Evolutionary conservation across 2,113 vertebrate species (phyloP), one percentile per base, ranked within the genome.

Genomic region (Mellivora capensis): DNA sequence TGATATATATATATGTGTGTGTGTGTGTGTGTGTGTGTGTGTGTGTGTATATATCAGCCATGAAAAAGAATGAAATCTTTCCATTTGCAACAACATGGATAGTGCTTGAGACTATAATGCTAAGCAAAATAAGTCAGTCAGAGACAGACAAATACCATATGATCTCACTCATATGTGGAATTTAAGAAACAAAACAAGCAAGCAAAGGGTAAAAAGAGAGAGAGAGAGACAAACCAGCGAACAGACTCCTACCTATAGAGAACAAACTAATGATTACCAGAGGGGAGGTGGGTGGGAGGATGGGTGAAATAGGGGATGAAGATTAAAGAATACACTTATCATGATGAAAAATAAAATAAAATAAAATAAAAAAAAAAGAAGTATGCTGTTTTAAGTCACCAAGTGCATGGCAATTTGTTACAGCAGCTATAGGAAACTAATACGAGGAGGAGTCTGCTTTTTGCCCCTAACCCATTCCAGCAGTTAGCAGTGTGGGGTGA

Each of bases 11-110:
- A 34, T 34, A 34, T 64, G 8, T 62, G 11, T 62, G 4, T 62
- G 4, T 29, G 0, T 62, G 13, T 62, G 8, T 62, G 2, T 62
- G 4, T 14, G 2, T 31, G 0, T 62, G 4, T 29, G 4, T 12
- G 0, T 25, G 9, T 59, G 0, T 59, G 25, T 59, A 59, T 10
- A 69, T 69, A 4, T 69, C 34, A 69, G 17, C 34, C 64, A 69
- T 18, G 17, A 69, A 69, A 69, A 69, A 18, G 15, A 69, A 69
- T 69, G 64, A 69, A 34, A 69, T 20, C 7, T 69, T 69, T 69
- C 34, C 67, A 69, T 69, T 69, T 69, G 67, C 67, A 69, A 20
- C 34, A n/a, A 69, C 34, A n/a, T n/a, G 67, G 34, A n/a, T 69
- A 69, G 67, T 34, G 67, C 67, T 20, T n/a, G 67, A 69, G 67